Percentiles rank a stretch among this genome's conserved stretches.
Conservation (phyloP, 1,140 invertebrate genomes). For the Galleria mellonella region DNA sequence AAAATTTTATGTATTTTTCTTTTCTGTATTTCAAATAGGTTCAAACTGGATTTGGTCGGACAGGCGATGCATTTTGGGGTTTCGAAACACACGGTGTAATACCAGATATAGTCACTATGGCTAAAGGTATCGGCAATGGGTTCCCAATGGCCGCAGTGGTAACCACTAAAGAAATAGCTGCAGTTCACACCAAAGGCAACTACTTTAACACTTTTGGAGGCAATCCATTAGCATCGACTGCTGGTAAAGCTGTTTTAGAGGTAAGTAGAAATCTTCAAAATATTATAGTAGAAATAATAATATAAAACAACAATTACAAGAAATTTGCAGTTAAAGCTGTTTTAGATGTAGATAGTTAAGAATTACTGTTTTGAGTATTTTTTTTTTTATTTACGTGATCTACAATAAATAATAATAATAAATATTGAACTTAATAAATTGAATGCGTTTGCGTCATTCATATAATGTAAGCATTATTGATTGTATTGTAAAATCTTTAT, state of each 20-base stretch:
- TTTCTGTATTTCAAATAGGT: constrained; percentile 77
- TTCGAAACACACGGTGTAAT: constrained; percentile 90
- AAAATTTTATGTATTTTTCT: neutral
- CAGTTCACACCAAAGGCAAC: constrained; percentile 81
- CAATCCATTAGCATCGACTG: constrained; percentile 91
- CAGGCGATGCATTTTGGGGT: constrained; percentile 96
- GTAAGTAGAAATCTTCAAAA: constrained; percentile 68
- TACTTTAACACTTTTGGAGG: constrained; percentile 99
- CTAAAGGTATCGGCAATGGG: constrained; percentile 94
- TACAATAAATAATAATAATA: no score
- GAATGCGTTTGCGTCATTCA: no score
- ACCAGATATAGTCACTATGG: constrained; percentile 95
- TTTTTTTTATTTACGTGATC: no score
- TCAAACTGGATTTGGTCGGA: constrained; percentile 96
- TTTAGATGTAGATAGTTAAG: no score
- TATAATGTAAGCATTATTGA: no score
- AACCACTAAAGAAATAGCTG: constrained; percentile 90
- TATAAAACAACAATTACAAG: no score
- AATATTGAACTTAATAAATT: no score
- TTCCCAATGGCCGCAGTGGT: constrained; percentile 96
- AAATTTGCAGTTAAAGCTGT: no score
- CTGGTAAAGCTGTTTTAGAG: constrained; percentile 92
- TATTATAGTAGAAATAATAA: neutral
- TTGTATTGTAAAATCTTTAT: no score
- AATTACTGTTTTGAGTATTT: no score